Evolutionary conservation across 1,140 invertebrate genomes (phyloP), one percentile per base, ranked within the genome.

Genomic region (Camponotus pennsylvanicus): DNA sequence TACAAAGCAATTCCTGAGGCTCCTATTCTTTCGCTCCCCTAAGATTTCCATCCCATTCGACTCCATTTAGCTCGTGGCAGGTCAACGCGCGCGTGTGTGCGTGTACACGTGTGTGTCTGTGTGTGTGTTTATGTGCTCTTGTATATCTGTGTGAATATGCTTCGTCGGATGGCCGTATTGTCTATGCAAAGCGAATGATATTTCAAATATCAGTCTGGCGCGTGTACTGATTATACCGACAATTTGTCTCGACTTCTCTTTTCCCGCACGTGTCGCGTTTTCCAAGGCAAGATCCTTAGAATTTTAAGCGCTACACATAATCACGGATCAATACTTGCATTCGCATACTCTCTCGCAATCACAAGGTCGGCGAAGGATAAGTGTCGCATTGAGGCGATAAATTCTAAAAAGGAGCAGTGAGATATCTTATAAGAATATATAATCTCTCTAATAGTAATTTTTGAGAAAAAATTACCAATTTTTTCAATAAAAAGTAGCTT

Each of bases 181-280:
- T 85, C 61, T 34, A 55, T 52, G n/a, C 59, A 32, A 59, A 18
- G 18, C 15, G 55, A 42, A 18, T 11, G 37, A 45, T 66, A 55
- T 78, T 85, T 66, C 61, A 34, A 66, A 18, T 64, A 55, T 55
- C 34, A 52, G n/a, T 18, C 40, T 49, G 70, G 21, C 82, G 55
- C 82, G 61, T 85, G 82, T 76, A 64, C 34, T 63, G 45, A 57
- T 85, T 77, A 66, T 84, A 15, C 21, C 49, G 21, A 18, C 61
- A 78, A 78, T 85, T 78, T 78, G 7, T 66, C 37, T 52, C 15
- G 27, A 34, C 42, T 78, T 5, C 13, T 40, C 66, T 21, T n/a
- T 45, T 8, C 61, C 13, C 57, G 34, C 63, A 21, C 82, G 71
- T 37, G 67, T 45, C 78, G 32, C 18, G 11, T 32, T 57, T 32